These are phyloP conservation scores for Scaptodrosophila lebanonensis DNA, from an alignment of 1,140 invertebrate genomes.

Conservation along the genomic window DNA sequence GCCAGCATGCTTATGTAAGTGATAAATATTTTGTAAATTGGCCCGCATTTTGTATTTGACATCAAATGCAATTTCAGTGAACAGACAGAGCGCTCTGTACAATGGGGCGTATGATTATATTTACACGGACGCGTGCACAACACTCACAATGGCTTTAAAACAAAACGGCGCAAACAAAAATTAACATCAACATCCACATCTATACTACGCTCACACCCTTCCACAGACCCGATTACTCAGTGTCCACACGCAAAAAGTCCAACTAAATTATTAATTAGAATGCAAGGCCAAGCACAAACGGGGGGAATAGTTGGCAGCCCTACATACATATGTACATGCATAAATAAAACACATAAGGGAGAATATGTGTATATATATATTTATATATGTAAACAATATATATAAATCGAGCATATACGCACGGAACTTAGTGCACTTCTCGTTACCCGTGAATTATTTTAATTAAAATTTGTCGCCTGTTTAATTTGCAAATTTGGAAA, in stretches of 20 bases:
- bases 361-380: no score
- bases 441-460: no score
- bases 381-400: no score
- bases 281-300: conserved; percentile 21
- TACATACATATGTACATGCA: conserved; percentile 5
- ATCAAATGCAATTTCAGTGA: conserved; percentile 38
- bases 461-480: conserved; percentile 28
- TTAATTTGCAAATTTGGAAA: conserved; percentile 20
- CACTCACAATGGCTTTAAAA: no score
- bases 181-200: no score
- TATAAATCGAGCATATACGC: no score
- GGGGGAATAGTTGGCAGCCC: neutral
- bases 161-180: no score
- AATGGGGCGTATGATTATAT: no score
- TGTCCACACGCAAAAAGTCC: neutral
- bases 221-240: no score
- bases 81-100: neutral
- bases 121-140: no score
- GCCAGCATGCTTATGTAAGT: conserved; percentile 19
- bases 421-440: no score
- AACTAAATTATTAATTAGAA: conserved; percentile 41
- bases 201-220: no score
- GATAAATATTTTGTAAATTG: conserved; percentile 42
- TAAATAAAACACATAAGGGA: neutral
- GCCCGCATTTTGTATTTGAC: conserved; percentile 38